Percentiles rank a stretch among this genome's conserved stretches.
Evolutionary conservation across 1,140 invertebrate species (phyloP).

Genomic region (Lepidurus packardi): DNA sequence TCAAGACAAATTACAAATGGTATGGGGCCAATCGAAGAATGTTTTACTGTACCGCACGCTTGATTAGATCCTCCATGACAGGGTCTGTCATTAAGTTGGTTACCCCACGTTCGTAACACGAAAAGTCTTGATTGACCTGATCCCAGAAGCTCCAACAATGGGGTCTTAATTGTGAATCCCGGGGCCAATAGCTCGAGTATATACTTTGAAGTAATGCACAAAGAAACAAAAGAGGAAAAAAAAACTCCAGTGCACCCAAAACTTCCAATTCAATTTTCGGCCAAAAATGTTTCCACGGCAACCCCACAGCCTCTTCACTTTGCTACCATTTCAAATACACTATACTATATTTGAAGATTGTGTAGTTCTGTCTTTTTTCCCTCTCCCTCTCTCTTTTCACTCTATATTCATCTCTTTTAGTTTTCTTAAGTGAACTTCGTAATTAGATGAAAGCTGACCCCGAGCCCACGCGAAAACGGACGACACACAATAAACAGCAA

Average conservation of each 20-base stretch:
- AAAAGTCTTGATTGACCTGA: background rate
- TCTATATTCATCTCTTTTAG: background rate
- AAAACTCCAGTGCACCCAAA: background rate
- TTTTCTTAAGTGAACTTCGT: background rate
- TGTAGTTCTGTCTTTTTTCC: background rate
- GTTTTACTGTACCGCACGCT: background rate
- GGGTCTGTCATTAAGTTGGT: background rate
- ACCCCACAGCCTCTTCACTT: conserved; percentile 3
- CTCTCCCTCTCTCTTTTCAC: background rate
- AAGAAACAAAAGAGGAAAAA: background rate
- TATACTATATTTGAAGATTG: background rate
- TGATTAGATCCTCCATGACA: conserved; percentile 11
- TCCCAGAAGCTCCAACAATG: background rate
- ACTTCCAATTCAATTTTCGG: background rate
- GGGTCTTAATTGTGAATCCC: background rate
- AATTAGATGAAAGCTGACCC: background rate
- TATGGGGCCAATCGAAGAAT: background rate
- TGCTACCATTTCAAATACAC: background rate
- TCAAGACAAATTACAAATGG: background rate
- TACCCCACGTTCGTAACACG: background rate
- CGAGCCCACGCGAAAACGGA: background rate
- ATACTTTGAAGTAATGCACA: background rate
- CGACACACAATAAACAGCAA: background rate
- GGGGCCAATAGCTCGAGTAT: background rate
- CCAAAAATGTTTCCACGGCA: background rate